Percentiles rank a stretch among this genome's conserved stretches.
These are phyloP conservation scores for Lottia scabra DNA, from an alignment of 2,888 invertebrate genomes.

Conservation along the genomic window DNA sequence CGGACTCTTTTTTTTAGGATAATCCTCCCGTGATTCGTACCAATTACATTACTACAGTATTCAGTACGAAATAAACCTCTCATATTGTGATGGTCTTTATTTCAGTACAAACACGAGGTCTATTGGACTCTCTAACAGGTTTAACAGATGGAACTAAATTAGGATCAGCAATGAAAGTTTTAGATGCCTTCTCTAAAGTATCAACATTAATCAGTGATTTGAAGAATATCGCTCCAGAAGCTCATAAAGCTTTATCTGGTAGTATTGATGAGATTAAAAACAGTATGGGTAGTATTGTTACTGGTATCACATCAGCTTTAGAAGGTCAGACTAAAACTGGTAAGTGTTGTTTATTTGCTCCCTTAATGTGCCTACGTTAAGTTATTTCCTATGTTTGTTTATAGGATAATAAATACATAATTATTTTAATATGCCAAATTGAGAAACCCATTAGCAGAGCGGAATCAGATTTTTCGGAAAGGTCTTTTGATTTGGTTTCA, in stretches of 20 bases:
- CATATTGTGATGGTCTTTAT: not conserved
- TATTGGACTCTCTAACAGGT: not conserved
- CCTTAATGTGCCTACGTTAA: too few relatives aligned
- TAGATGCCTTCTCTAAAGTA: not conserved
- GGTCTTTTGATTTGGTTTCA: too few relatives aligned
- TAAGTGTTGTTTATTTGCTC: not conserved
- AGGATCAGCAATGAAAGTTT: not conserved
- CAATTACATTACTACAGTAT: too few relatives aligned
- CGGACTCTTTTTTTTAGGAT: too few relatives aligned
- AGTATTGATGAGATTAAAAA: not conserved
- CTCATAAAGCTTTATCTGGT: not conserved
- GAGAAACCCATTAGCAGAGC: too few relatives aligned
- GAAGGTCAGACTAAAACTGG: not conserved
- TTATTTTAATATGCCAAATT: too few relatives aligned
- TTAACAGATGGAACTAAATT: not conserved
- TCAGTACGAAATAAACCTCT: not conserved
- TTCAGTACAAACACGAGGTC: not conserved
- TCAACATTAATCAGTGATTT: not conserved
- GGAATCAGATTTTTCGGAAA: too few relatives aligned
- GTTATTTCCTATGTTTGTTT: too few relatives aligned
- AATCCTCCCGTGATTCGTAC: too few relatives aligned
- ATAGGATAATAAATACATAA: too few relatives aligned
- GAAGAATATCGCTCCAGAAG: conserved; percentile 1
- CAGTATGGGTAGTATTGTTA: not conserved
- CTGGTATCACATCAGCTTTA: not conserved